Evolutionary conservation across 1,140 invertebrate genomes (phyloP).

Genomic region (Augochlora pura): DNA sequence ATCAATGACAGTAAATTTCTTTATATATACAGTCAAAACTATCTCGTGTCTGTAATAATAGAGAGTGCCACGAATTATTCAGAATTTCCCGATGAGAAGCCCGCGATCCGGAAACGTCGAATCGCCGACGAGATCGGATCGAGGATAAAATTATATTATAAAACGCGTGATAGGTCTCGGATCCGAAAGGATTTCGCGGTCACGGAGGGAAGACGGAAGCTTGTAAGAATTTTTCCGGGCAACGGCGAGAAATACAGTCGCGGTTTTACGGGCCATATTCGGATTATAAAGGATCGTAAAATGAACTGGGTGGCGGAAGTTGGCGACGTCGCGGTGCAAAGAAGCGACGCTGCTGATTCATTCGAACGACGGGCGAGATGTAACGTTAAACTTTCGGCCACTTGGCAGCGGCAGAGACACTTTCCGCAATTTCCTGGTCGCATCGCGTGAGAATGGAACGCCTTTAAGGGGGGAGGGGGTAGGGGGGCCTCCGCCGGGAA

Average conservation of each 20-base stretch:
- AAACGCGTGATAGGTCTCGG: no score
- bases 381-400: conserved; percentile 28
- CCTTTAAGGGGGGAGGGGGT: conserved; percentile 28
- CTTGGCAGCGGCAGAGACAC: conserved; percentile 14
- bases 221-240: neutral
- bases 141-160: neutral
- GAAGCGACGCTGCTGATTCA: neutral
- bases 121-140: no score
- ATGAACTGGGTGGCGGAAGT: neutral
- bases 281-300: conserved; percentile 6
- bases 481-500: conserved; percentile 28
- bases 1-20: no score
- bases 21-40: no score
- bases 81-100: neutral
- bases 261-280: neutral
- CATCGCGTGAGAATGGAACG: conserved; percentile 25
- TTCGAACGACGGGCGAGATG: conserved; percentile 13
- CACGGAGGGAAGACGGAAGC: neutral
- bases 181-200: neutral
- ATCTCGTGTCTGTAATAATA: no score
- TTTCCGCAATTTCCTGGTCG: conserved; percentile 33
- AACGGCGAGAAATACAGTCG: neutral
- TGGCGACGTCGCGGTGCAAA: neutral
- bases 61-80: no score
- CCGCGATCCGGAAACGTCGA: neutral